These are phyloP conservation scores for Ophiothrix spiculata DNA, from an alignment of 35 echinoderm and acorn worm species.

Conservation along the genomic window DNA sequence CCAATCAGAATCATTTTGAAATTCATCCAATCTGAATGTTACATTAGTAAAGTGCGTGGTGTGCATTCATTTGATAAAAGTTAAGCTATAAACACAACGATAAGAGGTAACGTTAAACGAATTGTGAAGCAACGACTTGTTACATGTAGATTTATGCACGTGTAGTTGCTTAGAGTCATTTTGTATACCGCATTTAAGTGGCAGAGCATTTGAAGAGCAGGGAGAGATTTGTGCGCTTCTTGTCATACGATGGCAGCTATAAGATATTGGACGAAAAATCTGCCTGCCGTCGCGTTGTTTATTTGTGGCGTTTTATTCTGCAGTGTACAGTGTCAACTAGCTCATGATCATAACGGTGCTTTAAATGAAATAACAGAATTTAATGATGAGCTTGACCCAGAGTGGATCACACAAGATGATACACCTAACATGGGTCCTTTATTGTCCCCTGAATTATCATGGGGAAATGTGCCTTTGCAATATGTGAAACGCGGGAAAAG, in stretches of 20 bases:
- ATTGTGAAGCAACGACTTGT: too few species aligned
- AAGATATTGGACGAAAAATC: neutral
- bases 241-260: neutral
- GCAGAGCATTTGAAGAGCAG: too few species aligned
- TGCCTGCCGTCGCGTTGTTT: neutral
- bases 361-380: neutral
- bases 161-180: too few species aligned
- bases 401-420: neutral
- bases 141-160: too few species aligned
- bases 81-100: too few species aligned
- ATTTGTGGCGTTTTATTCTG: slow-evolving; percentile 8
- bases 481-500: neutral
- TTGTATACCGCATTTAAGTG: too few species aligned
- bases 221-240: too few species aligned
- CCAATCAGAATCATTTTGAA: too few species aligned
- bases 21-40: too few species aligned
- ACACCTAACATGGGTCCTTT: neutral
- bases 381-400: neutral
- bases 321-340: neutral
- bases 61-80: too few species aligned
- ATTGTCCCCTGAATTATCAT: neutral
- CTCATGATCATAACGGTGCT: neutral
- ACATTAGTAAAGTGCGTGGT: too few species aligned
- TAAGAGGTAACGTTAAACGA: too few species aligned
- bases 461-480: slow-evolving; percentile 12